Conservation (phyloP, 2,888 invertebrate species). For the Bellardia pandia region DNA sequence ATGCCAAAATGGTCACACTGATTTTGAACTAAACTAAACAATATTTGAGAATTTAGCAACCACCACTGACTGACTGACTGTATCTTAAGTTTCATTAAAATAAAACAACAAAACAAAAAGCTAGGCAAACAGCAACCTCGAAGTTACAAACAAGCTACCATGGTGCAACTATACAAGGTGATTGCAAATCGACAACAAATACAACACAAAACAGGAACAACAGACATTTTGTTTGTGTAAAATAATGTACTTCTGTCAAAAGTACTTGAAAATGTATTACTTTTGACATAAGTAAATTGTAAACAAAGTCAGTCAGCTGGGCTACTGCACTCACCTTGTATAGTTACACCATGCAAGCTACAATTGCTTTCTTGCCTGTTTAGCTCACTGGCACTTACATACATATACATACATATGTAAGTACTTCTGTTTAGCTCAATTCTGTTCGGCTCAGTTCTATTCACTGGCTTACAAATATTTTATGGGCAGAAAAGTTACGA, state of each 20-base stretch:
- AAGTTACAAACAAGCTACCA: constrained; percentile 44
- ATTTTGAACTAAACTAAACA: constrained; percentile 45
- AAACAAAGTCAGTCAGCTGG: no score
- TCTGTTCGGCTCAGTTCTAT: constrained; percentile 18
- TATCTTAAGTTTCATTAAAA: constrained; percentile 18
- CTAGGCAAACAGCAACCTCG: constrained; percentile 62
- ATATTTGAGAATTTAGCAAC: constrained; percentile 38
- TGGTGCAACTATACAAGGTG: no score
- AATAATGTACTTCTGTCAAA: no score
- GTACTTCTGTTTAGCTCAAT: not conserved
- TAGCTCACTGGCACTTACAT: constrained; percentile 3
- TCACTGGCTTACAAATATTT: constrained; percentile 52
- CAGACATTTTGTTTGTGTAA: no score
- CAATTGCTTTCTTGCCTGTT: constrained; percentile 4
- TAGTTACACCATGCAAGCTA: no score
- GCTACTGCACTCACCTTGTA: no score
- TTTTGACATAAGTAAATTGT: no score
- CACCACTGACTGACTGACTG: constrained; percentile 4
- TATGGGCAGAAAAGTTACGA: constrained; percentile 41
- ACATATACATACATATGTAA: no score
- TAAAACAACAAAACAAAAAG: constrained; percentile 32
- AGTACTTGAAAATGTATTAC: no score
- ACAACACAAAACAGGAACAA: no score
- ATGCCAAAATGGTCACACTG: no score
- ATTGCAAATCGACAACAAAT: no score